Base-by-base conservation (phyloP, 1,140 invertebrate species). In the Gonatopus flavifemur region DNA sequence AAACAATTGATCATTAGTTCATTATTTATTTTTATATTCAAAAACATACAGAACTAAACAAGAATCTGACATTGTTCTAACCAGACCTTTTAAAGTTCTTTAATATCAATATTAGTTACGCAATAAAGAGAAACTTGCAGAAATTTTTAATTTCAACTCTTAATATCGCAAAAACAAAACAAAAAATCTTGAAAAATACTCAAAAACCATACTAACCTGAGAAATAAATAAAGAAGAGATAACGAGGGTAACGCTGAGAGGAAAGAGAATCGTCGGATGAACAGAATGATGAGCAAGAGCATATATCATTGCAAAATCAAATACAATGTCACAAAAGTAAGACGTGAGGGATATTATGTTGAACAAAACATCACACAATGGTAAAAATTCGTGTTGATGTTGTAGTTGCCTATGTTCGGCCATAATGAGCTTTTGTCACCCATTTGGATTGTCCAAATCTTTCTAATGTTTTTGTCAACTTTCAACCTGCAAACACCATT, bases 241-340 rank as follows among this genome's bases (percentile, higher is more conserved):
- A 37, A 91, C 84, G 41, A 89, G 84, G 9, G 81, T 75, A 51
- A 90, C 74, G 36, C 85, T 86, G 3, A 89, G 77, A 1, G 81
- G 72, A 75, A 71, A 88, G 81, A 72, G 84, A 80, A 49, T 79
- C 60, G 59, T 77, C 76, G 67, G 84, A 74, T 32, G 83, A 80
- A 32, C 82, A 2, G 59, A 57, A 52, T 77, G 80, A 62, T 88
- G 82, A 51, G 88, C 87, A 4, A 93, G 76, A 6, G 90, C 89
- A 73, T 93, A 93, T 12, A 87, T 84, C 80, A 91, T 88, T 30
- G 92, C 84, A 24, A 93, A 80, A 72, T 94, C 90, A 67, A 94
- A 94, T 3, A 93, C 90, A 33, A 93, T 84, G 81, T 93, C 90
- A 79, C 91, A 94, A 75, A 94, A 94, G 72, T 94, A 93, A 2